A percentile compares a stretch with the other conserved stretches of the same genome.
Evolutionary conservation across 2,113 vertebrate genomes (phyloP).

Genomic region (Oplegnathus fasciatus): DNA sequence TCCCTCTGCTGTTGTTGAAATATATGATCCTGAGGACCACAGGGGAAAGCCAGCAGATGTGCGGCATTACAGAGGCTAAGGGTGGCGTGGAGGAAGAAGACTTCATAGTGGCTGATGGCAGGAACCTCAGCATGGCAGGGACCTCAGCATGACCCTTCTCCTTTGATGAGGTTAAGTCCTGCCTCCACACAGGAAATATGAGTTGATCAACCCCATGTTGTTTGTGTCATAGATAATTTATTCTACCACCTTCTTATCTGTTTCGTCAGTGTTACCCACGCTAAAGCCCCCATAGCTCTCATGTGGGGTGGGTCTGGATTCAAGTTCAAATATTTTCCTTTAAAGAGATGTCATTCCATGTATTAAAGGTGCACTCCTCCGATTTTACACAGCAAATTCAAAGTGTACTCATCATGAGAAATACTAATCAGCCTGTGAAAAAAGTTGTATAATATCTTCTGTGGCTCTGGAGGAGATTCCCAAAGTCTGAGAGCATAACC

Average conservation of each 20-base stretch:
- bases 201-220: not conserved
- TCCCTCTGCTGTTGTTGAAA: slow-evolving; percentile 14
- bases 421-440: not conserved
- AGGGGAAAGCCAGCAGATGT: slow-evolving; percentile 22
- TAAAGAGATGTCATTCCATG: too few relatives aligned
- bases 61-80: not conserved
- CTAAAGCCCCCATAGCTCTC: not conserved
- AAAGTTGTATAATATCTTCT: too few relatives aligned
- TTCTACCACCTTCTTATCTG: not conserved
- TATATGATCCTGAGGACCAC: slow-evolving; percentile 4
- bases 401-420: too few relatives aligned
- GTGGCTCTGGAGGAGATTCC: too few relatives aligned
- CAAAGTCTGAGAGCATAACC: too few relatives aligned
- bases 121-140: not conserved
- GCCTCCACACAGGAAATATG: slow-evolving; percentile 13
- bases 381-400: too few relatives aligned
- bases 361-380: too few relatives aligned
- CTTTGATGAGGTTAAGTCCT: slow-evolving; percentile 16
- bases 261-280: not conserved
- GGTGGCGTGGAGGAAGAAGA: not conserved
- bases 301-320: not conserved
- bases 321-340: not conserved
- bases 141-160: not conserved
- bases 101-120: not conserved
- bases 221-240: not conserved